Evolutionary conservation across 2,113 vertebrate genomes (phyloP).

Genomic region (Strix aluco): DNA sequence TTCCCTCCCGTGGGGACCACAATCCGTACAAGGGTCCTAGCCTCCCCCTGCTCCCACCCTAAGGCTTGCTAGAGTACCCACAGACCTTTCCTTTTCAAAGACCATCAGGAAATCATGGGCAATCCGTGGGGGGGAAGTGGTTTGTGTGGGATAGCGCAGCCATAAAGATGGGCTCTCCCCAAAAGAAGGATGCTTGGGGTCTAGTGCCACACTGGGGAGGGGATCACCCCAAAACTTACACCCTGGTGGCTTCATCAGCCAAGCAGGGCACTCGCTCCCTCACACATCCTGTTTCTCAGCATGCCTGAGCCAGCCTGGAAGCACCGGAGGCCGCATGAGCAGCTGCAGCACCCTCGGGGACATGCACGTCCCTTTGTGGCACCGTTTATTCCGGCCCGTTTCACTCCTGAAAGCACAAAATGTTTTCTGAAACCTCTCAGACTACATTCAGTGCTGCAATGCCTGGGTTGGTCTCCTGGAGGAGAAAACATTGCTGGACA

Average conservation of each 20-base stretch:
- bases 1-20: background rate
- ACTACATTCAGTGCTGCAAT: fast-evolving
- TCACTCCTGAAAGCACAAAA: background rate
- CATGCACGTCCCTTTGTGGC: fast-evolving
- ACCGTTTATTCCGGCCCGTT: background rate
- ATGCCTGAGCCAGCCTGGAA: background rate
- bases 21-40: background rate
- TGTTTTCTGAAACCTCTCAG: background rate
- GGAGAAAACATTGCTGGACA: background rate
- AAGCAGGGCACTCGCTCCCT: background rate
- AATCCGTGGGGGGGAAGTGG: background rate
- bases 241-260: background rate
- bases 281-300: background rate
- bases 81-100: background rate
- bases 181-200: background rate
- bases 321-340: fast-evolving
- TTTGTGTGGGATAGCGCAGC: background rate
- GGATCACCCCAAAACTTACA: background rate
- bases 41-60: background rate
- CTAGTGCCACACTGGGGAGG: too few species aligned
- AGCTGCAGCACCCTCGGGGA: background rate
- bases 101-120: background rate
- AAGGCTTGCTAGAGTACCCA: too few species aligned
- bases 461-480: background rate
- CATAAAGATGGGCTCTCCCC: background rate